Conservation (phyloP, 2,888 invertebrate genomes). For the Drosophila cracens region DNA sequence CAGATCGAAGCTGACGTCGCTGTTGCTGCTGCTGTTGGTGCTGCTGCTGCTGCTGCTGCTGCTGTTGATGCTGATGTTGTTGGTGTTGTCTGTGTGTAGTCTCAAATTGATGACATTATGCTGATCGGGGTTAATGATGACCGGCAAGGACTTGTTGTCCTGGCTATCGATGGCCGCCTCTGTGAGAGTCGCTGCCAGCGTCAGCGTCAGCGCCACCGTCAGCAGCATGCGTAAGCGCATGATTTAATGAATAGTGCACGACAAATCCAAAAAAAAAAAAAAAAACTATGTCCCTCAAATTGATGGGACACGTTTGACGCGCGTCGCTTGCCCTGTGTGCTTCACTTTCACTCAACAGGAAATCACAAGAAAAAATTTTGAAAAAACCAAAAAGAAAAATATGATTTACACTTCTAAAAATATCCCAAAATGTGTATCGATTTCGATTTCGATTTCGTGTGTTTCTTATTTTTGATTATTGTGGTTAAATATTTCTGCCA, state of each 20-base stretch:
- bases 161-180: constrained; percentile 73
- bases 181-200: constrained; percentile 27
- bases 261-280: constrained; percentile 6
- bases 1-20: constrained; percentile 61
- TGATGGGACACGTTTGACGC: constrained; percentile 62
- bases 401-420: constrained; percentile 30
- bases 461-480: neutral
- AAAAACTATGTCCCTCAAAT: constrained; percentile 58
- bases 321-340: constrained; percentile 47
- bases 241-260: constrained; percentile 15
- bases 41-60: neutral
- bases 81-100: constrained; percentile 46
- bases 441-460: constrained; percentile 25
- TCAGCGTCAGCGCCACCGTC: constrained; percentile 34
- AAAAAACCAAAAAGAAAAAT: constrained; percentile 29
- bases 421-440: constrained; percentile 56
- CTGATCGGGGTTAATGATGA: constrained; percentile 43
- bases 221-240: constrained; percentile 52
- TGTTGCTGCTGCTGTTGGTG: neutral
- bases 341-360: constrained; percentile 69
- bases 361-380: constrained; percentile 36
- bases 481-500: constrained; percentile 5
- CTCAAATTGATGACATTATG: constrained; percentile 73
- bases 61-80: neutral
- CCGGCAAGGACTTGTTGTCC: constrained; percentile 51